Base-by-base conservation (phyloP, 2,888 invertebrate genomes). In the Drosophila anomalata region DNA sequence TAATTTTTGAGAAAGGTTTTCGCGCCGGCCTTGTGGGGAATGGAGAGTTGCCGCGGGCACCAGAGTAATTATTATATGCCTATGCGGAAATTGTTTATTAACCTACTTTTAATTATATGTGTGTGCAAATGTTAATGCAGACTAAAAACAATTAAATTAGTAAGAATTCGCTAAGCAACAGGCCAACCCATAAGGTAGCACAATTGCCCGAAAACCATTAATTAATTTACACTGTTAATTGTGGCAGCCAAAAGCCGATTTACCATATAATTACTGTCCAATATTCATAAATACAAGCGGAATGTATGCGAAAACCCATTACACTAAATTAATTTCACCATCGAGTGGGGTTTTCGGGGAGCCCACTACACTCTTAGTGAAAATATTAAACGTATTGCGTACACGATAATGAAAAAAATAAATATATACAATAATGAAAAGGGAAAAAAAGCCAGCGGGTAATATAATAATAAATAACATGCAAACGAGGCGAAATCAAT, bases 1-100 rank as follows among this genome's bases (percentile, higher is more conserved):
- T 83, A 83, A 83, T 87, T 87, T 83, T 54, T 72, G 76, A 85
- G 72, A 83, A 62, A 87, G 87, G 71, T 75, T 79, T 62, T 55
- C 69, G 61, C 57, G 65, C 56, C 50, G 14, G 48, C 14, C 63
- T 29, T 5, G 36, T 31, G 52, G 52, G 51, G 36, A 63, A 46
- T 62, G 63, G 7, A 22, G 46, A 39, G 31, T 48, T 47, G 11
- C 62, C n/a, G 11, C 9, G 65, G 63, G 22, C 53, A 8, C n/a
- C 8, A 39, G 1, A 22, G 20, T 44, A 44, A 44, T 44, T 12
- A 46, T 53, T 39, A 36, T 51, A 63, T 17, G 29, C 31, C 48
- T 41, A 1, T 22, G 20, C 11, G 22, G 8, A 20, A 52, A 29
- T 52, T 31, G 48, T 44, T 46, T 63, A 33, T 39, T 52, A 22